A percentile compares a stretch with the other conserved stretches of the same genome.
These are phyloP conservation scores for Ethmia dodecea DNA, from an alignment of 2,888 invertebrate species.

Conservation along the genomic window DNA sequence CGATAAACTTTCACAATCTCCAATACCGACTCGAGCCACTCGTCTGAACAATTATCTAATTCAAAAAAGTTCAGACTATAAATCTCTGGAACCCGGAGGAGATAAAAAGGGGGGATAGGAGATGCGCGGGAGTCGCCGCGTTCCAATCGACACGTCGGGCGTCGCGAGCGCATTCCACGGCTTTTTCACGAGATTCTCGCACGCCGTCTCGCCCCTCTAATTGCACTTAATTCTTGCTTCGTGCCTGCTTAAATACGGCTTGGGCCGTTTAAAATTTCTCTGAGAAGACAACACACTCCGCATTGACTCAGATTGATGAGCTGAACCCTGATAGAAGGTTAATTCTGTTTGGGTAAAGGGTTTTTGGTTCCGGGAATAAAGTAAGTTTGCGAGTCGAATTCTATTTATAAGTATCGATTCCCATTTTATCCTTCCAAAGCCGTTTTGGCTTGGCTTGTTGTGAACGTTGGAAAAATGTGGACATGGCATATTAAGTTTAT, in stretches of 20 bases:
- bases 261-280: constrained; percentile 46
- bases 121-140: constrained; percentile 34
- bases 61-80: constrained; percentile 4
- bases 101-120: constrained; percentile 6
- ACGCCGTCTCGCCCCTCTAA: constrained; percentile 63
- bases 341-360: no score
- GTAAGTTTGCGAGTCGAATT: no score
- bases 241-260: constrained; percentile 64
- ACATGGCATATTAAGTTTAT: no score
- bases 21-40: no score
- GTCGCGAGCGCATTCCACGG: constrained; percentile 51
- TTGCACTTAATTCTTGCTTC: constrained; percentile 68
- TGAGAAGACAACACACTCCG: constrained; percentile 18
- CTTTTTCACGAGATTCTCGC: constrained; percentile 61
- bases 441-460: no score
- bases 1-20: neutral
- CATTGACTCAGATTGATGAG: constrained; percentile 9
- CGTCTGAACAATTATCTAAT: neutral
- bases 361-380: no score
- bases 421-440: no score
- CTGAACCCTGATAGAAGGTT: neutral
- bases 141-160: constrained; percentile 53
- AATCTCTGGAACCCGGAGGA: constrained; percentile 1
- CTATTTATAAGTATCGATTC: no score
- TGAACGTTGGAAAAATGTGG: no score